Conservation (phyloP, 2,888 invertebrate species). For the Oligia strigilis region DNA sequence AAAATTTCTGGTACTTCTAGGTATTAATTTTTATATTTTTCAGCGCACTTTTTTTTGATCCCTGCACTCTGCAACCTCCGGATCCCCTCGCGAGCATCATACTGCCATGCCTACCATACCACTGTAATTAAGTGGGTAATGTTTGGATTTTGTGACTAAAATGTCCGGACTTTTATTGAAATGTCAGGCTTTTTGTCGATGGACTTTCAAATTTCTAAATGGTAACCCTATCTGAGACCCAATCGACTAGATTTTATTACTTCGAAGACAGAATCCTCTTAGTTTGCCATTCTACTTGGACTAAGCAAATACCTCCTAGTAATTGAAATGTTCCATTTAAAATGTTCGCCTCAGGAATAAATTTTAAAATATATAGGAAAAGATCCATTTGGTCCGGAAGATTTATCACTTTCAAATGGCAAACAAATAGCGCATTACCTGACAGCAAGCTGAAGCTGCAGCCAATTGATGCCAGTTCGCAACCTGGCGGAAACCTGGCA, state of each 20-base stretch:
- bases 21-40: too few species aligned
- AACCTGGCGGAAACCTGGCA: slow-evolving; percentile 38
- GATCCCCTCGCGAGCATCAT: too few species aligned
- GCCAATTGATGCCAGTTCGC: slow-evolving; percentile 48
- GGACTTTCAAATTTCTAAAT: too few species aligned
- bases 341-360: slow-evolving; percentile 38
- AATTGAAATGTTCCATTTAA: slow-evolving; percentile 56
- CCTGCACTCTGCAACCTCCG: too few species aligned
- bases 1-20: too few species aligned
- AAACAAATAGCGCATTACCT: slow-evolving; percentile 59
- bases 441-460: slow-evolving; percentile 47
- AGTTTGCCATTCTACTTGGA: slow-evolving; percentile 12
- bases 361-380: slow-evolving; percentile 36
- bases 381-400: slow-evolving; percentile 15
- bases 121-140: too few species aligned
- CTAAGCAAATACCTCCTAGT: slow-evolving; percentile 44
- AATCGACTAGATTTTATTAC: slow-evolving; percentile 41
- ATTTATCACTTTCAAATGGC: slow-evolving; percentile 57
- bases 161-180: too few species aligned
- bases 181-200: too few species aligned
- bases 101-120: too few species aligned
- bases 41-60: too few species aligned
- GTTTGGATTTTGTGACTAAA: too few species aligned
- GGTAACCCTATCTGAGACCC: slow-evolving; percentile 12
- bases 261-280: slow-evolving; percentile 22